A percentile compares a stretch with the other conserved stretches of the same genome.
Evolutionary conservation across 1,140 invertebrate genomes (phyloP).

Genomic region (Drosophila seguyi): DNA sequence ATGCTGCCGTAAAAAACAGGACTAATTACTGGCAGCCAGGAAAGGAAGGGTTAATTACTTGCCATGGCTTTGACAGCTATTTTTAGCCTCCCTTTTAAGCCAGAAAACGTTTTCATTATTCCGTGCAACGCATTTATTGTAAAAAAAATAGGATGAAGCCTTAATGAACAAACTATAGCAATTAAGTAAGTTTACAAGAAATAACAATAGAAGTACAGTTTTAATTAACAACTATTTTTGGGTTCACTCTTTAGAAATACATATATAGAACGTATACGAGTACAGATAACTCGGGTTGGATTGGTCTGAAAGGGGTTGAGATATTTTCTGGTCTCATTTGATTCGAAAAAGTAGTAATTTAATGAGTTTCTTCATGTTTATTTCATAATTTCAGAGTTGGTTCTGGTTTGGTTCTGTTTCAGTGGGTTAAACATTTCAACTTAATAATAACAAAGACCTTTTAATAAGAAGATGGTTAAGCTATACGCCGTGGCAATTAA

Average conservation of each 20-base stretch:
- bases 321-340: constrained; percentile 43
- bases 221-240: constrained; percentile 73
- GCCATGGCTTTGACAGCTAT: constrained; percentile 32
- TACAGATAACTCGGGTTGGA: constrained; percentile 28
- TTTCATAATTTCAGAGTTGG: constrained; percentile 22
- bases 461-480: neutral
- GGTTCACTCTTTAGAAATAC: constrained; percentile 52
- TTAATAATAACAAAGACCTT: constrained; percentile 3
- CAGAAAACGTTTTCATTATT: constrained; percentile 25
- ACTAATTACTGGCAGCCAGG: constrained; percentile 26
- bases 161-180: constrained; percentile 41
- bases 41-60: constrained; percentile 33
- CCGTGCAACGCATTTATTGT: constrained; percentile 68
- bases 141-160: constrained; percentile 36
- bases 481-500: neutral
- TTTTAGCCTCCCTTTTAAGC: constrained; percentile 18
- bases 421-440: constrained; percentile 31
- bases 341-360: constrained; percentile 16
- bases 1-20: constrained; percentile 9
- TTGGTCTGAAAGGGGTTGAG: constrained; percentile 20
- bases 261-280: constrained; percentile 47
- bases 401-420: constrained; percentile 3
- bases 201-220: constrained; percentile 43
- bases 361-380: constrained; percentile 40
- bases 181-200: constrained; percentile 52